Evolutionary conservation across 1,140 invertebrate species (phyloP).

Genomic region (Probaryconus sp.): DNA sequence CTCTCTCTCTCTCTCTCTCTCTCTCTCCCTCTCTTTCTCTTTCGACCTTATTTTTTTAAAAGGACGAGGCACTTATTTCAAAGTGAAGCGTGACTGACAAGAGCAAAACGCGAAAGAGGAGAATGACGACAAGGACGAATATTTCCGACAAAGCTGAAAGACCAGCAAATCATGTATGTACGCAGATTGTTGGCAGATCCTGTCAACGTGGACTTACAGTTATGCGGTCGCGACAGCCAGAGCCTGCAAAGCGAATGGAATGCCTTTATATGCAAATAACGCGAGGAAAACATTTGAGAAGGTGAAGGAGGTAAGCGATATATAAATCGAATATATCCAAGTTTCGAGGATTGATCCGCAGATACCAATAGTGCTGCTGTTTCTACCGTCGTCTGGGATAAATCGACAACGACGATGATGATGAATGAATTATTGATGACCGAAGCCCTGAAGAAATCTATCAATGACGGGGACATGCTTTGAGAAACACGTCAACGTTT

Average conservation of each 20-base stretch:
- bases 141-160: constrained; percentile 57
- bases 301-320: constrained; percentile 59
- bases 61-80: constrained; percentile 42
- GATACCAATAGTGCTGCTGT: constrained; percentile 70
- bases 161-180: constrained; percentile 74
- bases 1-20: not conserved
- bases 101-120: constrained; percentile 57
- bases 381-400: constrained; percentile 53
- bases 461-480: constrained; percentile 64
- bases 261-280: constrained; percentile 79
- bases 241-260: constrained; percentile 71
- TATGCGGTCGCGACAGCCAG: constrained; percentile 70
- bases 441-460: constrained; percentile 61
- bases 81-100: constrained; percentile 46
- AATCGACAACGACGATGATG: constrained; percentile 65
- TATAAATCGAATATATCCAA: constrained; percentile 53
- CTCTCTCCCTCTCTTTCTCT: not conserved
- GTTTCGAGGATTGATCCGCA: constrained; percentile 70
- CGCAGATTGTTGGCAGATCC: constrained; percentile 77
- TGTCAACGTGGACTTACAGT: constrained; percentile 77
- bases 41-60: constrained; percentile 37
- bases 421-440: constrained; percentile 78
- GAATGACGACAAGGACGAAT: constrained; percentile 60
- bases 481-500: constrained; percentile 39
- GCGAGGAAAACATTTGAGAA: constrained; percentile 64